These are phyloP conservation scores for Coregonus suidteri DNA, from an alignment of 2,797 vertebrate genomes.

Conservation along the genomic window DNA sequence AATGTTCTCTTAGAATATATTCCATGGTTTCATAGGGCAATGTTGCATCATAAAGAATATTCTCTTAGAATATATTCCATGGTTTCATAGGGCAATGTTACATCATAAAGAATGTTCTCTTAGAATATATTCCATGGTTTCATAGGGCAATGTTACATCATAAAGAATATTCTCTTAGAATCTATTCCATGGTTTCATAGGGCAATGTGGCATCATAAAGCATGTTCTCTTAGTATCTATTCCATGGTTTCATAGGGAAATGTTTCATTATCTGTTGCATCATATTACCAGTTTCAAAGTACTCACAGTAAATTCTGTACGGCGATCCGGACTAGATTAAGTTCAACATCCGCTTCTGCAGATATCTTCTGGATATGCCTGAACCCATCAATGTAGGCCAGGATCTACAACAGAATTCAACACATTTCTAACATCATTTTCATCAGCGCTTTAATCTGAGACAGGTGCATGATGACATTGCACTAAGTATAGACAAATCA, in stretches of 20 bases:
- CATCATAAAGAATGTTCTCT: too few relatives aligned
- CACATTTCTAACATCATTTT: neutral
- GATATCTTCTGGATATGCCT: constrained; percentile 97
- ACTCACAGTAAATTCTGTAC: constrained; percentile 97
- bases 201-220: constrained; percentile 9
- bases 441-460: constrained; percentile 2
- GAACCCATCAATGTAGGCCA: constrained; percentile 94
- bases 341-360: constrained; percentile 93
- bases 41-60: too few relatives aligned
- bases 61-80: neutral
- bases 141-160: too few relatives aligned
- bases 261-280: neutral
- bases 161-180: constrained; percentile 4
- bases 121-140: too few relatives aligned
- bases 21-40: too few relatives aligned
- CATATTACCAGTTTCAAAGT: constrained; percentile 7
- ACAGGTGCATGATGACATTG: neutral
- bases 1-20: too few relatives aligned
- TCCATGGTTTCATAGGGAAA: neutral
- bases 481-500: neutral
- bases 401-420: constrained; percentile 78
- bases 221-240: neutral
- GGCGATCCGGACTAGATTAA: constrained; percentile 96
- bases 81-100: too few relatives aligned
- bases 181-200: neutral